Base-by-base conservation (phyloP, 1,140 invertebrate species). In the Achatina immaculata region DNA sequence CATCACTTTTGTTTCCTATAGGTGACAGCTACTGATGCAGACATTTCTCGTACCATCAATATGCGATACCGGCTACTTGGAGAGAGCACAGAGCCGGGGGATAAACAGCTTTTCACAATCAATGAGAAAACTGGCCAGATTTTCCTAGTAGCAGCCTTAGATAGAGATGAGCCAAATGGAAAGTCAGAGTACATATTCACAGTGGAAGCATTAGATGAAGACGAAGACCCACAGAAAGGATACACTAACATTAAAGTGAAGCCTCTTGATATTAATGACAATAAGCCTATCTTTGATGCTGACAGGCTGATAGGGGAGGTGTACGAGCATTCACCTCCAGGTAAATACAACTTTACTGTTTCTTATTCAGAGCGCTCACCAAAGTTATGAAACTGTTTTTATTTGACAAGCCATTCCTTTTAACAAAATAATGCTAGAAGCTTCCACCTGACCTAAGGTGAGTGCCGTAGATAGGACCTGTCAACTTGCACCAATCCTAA, bases 171-270 rank as follows among this genome's bases (percentile, higher is more conserved):
- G 89, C 98, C 98, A 0, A 96, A 96, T 89, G 98, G 98, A n/a
- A 92, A 97, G 73, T 96, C 98, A 0, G 96, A 97, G 88, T 99
- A 98, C 97, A 94, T 98, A 85, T 99, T 99, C 91, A 99, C 98
- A 6, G 97, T 99, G 3, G 98, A 98, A 89, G 98, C 97, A 90
- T 96, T 96, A 91, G 98, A 99, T 90, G 97, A 99, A 92, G 55
- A 69, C 19, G 85, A 86, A 40, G 79, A 87, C n/a, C 85, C 88
- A 24, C 84, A 91, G 76, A 97, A 66, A 38, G 78, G 78, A 55
- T 99, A 99, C 90, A 97, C 97, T 24, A 97, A 99, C 92, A 97
- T 99, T 3, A 96, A 98, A 93, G 97, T 99, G 76, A 98, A 97
- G 91, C 94, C 99, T 4, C 96, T 97, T 90, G 98, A 99, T 89